Conservation (phyloP, 2,797 vertebrate genomes). For the Chaetophractus vellerosus region DNA sequence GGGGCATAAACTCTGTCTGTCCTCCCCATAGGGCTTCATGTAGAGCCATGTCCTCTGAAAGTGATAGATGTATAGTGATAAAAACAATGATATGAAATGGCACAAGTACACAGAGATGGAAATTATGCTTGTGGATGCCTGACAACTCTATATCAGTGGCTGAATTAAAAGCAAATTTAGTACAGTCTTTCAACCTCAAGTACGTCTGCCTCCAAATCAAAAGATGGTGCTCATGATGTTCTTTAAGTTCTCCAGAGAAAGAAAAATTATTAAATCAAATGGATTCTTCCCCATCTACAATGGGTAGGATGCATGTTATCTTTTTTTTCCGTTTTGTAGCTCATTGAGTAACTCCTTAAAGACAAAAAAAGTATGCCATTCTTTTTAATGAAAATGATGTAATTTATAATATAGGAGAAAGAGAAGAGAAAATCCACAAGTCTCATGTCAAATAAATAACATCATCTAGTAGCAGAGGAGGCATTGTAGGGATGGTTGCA, state of each 20-base stretch:
- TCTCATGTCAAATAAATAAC: background rate
- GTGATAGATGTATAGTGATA: background rate
- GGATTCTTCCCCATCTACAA: background rate
- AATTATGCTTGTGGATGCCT: background rate
- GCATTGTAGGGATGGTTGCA: background rate
- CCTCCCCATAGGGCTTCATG: background rate
- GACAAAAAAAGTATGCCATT: background rate
- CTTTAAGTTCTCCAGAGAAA: background rate
- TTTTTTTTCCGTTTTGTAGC: background rate
- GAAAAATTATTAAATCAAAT: background rate
- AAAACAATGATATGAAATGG: conserved; percentile 40
- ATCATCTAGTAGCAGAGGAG: background rate
- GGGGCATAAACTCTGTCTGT: background rate
- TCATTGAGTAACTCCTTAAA: background rate
- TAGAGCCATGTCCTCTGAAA: background rate
- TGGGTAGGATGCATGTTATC: background rate
- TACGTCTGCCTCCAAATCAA: background rate
- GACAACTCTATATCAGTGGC: background rate
- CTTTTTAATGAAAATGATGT: background rate
- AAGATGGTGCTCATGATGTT: background rate
- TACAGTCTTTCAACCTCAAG: background rate
- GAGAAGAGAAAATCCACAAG: background rate
- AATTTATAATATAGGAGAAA: background rate
- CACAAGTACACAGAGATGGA: background rate
- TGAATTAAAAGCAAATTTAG: conserved; percentile 24